Evolutionary conservation across 2,888 invertebrate species (phyloP).

Genomic region (Leptinotarsa juncta): DNA sequence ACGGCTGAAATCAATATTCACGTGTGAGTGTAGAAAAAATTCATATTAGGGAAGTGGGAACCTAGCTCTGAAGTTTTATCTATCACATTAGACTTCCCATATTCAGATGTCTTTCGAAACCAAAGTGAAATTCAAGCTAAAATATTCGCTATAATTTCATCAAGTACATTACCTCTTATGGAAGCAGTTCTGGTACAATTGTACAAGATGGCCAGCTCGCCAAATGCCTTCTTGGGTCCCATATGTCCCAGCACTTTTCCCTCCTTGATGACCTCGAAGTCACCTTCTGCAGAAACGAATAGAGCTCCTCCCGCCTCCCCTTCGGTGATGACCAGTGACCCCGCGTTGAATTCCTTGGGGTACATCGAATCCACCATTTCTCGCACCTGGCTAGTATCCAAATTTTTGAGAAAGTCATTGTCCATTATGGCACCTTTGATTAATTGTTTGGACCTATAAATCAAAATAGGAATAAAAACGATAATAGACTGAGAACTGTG

Average conservation of each 20-base stretch:
- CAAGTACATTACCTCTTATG: slow-evolving; percentile 67
- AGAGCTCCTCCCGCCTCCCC: slow-evolving; percentile 75
- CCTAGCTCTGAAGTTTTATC: no score
- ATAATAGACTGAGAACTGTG: no score
- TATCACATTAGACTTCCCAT: no score
- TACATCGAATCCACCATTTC: slow-evolving; percentile 79
- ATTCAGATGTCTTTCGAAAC: no score
- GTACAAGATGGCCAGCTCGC: slow-evolving; percentile 80
- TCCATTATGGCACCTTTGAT: slow-evolving; percentile 76
- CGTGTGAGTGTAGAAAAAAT: no score
- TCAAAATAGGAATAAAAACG: no score
- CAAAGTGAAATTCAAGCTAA: no score
- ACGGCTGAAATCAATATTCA: slow-evolving; percentile 66
- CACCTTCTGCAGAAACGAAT: slow-evolving; percentile 74
- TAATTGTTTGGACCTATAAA: slow-evolving; percentile 72
- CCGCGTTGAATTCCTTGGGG: slow-evolving; percentile 68
- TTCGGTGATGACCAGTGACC: slow-evolving; percentile 72
- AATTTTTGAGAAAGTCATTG: slow-evolving; percentile 75
- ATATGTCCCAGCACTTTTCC: slow-evolving; percentile 73
- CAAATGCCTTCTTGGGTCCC: slow-evolving; percentile 76
- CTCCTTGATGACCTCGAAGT: slow-evolving; percentile 76
- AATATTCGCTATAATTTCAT: no score
- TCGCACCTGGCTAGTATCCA: slow-evolving; percentile 73
- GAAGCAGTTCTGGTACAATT: slow-evolving; percentile 79
- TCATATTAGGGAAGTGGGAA: no score